A percentile compares a stretch with the other conserved stretches of the same genome.
These are phyloP conservation scores for Ciconia boyciana DNA, from an alignment of 2,113 vertebrate species.

Conservation along the genomic window DNA sequence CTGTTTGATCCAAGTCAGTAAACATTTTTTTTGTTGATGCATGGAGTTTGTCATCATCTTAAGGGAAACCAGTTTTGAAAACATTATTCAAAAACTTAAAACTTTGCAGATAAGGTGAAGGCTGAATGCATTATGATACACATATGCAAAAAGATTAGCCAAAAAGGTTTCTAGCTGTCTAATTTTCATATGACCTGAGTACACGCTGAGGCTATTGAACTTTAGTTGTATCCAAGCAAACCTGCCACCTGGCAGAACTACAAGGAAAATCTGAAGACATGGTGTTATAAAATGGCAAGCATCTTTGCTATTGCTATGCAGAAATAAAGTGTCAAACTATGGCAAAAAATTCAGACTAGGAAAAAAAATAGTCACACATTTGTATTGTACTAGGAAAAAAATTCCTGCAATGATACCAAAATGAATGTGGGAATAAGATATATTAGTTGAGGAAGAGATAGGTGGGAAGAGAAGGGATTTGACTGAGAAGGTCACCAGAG, in stretches of 20 bases:
- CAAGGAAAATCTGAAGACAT: background rate
- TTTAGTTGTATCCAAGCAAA: background rate
- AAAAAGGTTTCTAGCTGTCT: background rate
- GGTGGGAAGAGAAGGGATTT: background rate
- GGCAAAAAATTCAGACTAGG: background rate
- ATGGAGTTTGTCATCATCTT: background rate
- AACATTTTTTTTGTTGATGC: background rate
- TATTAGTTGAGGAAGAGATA: background rate
- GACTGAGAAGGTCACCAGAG: background rate
- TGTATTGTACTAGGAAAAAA: background rate
- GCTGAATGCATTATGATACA: background rate
- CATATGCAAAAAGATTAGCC: background rate
- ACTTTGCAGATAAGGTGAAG: background rate
- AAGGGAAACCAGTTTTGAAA: background rate
- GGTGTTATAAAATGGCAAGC: background rate
- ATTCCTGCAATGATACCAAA: background rate
- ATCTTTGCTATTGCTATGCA: background rate
- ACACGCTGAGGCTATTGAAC: background rate
- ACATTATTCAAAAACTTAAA: background rate
- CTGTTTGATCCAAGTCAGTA: background rate
- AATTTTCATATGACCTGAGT: background rate
- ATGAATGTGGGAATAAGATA: background rate
- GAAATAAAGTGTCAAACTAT: background rate
- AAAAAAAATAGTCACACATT: background rate
- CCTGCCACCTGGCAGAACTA: background rate